These are phyloP conservation scores for Plebejus melissa DNA, from an alignment of 2,888 invertebrate species.

Conservation along the genomic window DNA sequence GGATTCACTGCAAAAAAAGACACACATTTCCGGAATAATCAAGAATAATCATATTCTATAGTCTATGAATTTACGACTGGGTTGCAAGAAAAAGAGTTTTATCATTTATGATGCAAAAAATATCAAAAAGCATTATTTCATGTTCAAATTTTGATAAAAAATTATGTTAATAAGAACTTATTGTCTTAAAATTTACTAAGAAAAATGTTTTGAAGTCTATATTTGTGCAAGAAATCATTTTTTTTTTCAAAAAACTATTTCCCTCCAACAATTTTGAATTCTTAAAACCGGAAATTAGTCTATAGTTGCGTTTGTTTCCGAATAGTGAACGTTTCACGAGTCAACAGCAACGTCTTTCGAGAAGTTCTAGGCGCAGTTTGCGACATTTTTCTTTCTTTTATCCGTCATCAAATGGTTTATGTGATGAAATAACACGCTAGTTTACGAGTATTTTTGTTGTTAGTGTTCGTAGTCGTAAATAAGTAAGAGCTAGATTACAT, in stretches of 20 bases:
- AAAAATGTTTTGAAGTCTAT: background rate
- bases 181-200: background rate
- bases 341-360: constrained; percentile 80
- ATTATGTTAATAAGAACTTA: background rate
- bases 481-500: constrained; percentile 76
- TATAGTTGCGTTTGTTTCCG: constrained; percentile 79
- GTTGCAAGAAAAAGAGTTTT: constrained; percentile 40
- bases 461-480: constrained; percentile 78
- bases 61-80: constrained; percentile 55
- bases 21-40: constrained; percentile 76
- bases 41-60: constrained; percentile 56
- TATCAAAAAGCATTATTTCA: background rate
- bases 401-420: constrained; percentile 76
- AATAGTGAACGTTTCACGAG: constrained; percentile 80
- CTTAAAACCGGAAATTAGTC: constrained; percentile 75
- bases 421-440: constrained; percentile 78
- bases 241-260: constrained; percentile 40
- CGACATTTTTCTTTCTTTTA: constrained; percentile 78
- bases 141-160: background rate
- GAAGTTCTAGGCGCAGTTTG: constrained; percentile 77
- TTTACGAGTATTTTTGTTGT: constrained; percentile 70
- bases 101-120: background rate
- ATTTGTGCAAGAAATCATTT: constrained; percentile 30
- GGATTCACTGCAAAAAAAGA: constrained; percentile 42
- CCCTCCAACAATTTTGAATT: constrained; percentile 69